phyloP scores from a whole-genome alignment of 1,140 invertebrate species.

The Neoseiulus cucumeris region DNA sequence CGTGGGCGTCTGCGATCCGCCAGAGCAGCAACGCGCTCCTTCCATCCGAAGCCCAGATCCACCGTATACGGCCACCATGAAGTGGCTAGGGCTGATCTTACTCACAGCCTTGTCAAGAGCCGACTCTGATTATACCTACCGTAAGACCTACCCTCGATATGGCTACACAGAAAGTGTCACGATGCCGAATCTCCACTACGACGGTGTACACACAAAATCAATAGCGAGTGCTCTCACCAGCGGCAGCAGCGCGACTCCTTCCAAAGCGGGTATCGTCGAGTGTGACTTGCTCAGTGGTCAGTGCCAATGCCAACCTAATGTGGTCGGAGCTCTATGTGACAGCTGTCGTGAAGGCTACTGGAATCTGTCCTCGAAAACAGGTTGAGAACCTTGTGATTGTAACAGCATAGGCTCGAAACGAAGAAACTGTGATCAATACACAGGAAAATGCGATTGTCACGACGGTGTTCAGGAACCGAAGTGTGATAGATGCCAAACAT shows the following conservation, averaged over 20 bases:
- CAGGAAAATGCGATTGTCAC: slow-evolving; percentile 64
- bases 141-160: too few species aligned
- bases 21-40: too few species aligned
- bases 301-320: slow-evolving; percentile 68
- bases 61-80: too few species aligned
- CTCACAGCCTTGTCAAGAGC: too few species aligned
- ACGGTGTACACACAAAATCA: too few species aligned
- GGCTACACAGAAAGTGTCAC: too few species aligned
- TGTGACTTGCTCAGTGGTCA: slow-evolving; percentile 61
- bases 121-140: too few species aligned
- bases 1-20: too few species aligned
- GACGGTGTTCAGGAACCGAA: slow-evolving; percentile 58
- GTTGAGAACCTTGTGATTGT: slow-evolving; percentile 64
- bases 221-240: slow-evolving; percentile 37
- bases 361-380: slow-evolving; percentile 48
- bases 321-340: slow-evolving; percentile 69
- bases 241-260: slow-evolving; percentile 42
- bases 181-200: too few species aligned
- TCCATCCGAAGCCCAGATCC: too few species aligned
- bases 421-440: slow-evolving; percentile 49
- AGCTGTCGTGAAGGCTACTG: slow-evolving; percentile 64
- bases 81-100: too few species aligned
- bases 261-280: slow-evolving; percentile 36
- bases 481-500: slow-evolving; percentile 60
- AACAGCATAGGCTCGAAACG: slow-evolving; percentile 62